A percentile compares a stretch with the other conserved stretches of the same genome.
Conservation (phyloP, 2,888 invertebrate genomes). For the Drosophila kanekoi region DNA sequence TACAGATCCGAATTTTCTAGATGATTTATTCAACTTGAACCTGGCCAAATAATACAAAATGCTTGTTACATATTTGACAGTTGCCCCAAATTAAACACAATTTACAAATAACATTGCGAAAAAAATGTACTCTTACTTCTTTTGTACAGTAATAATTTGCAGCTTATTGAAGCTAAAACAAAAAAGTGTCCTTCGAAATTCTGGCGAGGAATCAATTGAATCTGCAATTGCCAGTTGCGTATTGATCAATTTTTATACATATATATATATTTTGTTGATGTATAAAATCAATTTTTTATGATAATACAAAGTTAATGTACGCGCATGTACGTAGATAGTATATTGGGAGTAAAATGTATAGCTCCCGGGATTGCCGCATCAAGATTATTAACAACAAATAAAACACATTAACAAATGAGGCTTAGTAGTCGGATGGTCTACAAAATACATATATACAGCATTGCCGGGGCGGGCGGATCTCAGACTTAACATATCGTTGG, state of each 20-base stretch:
- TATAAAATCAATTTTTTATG: conserved; percentile 5
- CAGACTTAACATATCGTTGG: conserved; percentile 49
- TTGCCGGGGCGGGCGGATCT: conserved; percentile 19
- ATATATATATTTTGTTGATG: background rate
- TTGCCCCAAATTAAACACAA: conserved; percentile 4
- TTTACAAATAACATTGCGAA: conserved; percentile 38
- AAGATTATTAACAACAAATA: conserved; percentile 20
- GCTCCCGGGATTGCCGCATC: conserved; percentile 21
- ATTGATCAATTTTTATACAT: conserved; percentile 16
- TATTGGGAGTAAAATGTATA: conserved; percentile 1
- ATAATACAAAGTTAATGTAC: conserved; percentile 42
- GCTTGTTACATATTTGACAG: background rate
- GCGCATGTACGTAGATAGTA: conserved; percentile 6
- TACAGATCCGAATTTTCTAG: no score
- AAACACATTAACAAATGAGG: conserved; percentile 35
- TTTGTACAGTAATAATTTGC: conserved; percentile 44
- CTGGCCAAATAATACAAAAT: no score
- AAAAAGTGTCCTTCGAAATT: conserved; percentile 12
- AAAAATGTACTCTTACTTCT: conserved; percentile 16
- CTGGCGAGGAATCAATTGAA: conserved; percentile 3
- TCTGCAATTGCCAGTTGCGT: conserved; percentile 18
- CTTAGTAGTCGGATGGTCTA: conserved; percentile 12
- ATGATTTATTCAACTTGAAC: no score
- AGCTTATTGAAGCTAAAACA: conserved; percentile 31
- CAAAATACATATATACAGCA: conserved; percentile 39